These are phyloP conservation scores for Theretra japonica DNA, from an alignment of 2,888 invertebrate genomes.

Conservation along the genomic window DNA sequence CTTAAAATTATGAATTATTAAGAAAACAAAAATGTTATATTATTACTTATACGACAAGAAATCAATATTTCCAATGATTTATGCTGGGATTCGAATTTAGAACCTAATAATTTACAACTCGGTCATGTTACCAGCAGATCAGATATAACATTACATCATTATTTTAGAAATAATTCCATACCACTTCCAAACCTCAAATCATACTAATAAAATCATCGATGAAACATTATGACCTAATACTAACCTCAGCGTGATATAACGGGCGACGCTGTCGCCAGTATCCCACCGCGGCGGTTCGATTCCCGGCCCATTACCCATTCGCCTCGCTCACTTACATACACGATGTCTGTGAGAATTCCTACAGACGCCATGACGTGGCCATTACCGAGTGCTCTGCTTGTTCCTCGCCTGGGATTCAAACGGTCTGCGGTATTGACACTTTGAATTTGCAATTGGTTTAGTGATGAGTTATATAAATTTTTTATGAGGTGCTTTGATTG, in stretches of 20 bases:
- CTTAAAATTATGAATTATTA: no score
- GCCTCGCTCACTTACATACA: constrained; percentile 71
- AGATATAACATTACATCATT: no score
- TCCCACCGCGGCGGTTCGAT: constrained; percentile 44
- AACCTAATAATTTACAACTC: no score
- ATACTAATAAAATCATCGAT: background rate
- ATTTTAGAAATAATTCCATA: no score
- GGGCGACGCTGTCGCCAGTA: constrained; percentile 18
- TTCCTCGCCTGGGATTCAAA: background rate
- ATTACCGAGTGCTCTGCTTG: constrained; percentile 23
- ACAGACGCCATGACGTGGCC: constrained; percentile 20
- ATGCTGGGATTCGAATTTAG: no score
- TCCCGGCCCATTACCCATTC: constrained; percentile 77
- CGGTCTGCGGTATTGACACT: background rate
- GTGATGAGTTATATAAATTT: no score
- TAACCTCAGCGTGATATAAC: background rate
- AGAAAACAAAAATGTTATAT: no score
- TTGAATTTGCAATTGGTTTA: background rate
- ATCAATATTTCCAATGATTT: no score
- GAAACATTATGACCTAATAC: constrained; percentile 1
- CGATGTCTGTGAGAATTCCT: constrained; percentile 54
- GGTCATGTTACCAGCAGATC: no score
- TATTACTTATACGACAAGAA: no score
- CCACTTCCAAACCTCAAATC: background rate
- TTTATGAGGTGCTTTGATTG: background rate